phyloP scores from a whole-genome alignment of 2,888 invertebrate species.

The Clivina fossor region DNA sequence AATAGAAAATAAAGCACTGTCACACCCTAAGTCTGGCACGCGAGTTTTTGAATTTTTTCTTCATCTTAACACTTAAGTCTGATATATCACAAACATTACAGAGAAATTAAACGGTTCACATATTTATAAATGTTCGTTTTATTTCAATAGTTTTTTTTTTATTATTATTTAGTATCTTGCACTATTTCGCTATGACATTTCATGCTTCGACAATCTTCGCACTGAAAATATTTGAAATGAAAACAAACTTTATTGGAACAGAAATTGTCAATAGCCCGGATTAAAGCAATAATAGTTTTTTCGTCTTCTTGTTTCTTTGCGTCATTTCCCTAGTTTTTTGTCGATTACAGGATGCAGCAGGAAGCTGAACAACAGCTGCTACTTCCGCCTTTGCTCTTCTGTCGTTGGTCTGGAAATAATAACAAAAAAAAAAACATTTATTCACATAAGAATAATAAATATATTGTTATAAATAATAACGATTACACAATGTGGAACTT shows the following conservation, averaged over 20 bases:
- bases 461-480: no score
- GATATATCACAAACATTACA: constrained; percentile 57
- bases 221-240: constrained; percentile 26
- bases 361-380: constrained; percentile 93
- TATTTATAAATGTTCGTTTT: no score
- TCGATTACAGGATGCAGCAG: constrained; percentile 86
- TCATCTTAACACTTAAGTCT: constrained; percentile 50
- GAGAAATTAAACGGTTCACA: constrained; percentile 45
- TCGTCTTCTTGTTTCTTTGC: constrained; percentile 10
- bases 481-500: no score
- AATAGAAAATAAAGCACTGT: constrained; percentile 30
- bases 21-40: constrained; percentile 53
- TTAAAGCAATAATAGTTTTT: constrained; percentile 24
- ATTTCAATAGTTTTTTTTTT: no score
- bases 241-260: no score
- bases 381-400: constrained; percentile 92
- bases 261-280: constrained; percentile 31
- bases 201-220: constrained; percentile 17
- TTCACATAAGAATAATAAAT: no score
- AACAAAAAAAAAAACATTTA: no score
- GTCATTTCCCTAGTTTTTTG: constrained; percentile 27
- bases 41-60: constrained; percentile 49
- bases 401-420: constrained; percentile 92
- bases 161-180: constrained; percentile 1
- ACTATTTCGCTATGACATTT: constrained; percentile 6